Evolutionary conservation across 2,797 vertebrate species (phyloP).

Genomic region (Helarctos malayanus): DNA sequence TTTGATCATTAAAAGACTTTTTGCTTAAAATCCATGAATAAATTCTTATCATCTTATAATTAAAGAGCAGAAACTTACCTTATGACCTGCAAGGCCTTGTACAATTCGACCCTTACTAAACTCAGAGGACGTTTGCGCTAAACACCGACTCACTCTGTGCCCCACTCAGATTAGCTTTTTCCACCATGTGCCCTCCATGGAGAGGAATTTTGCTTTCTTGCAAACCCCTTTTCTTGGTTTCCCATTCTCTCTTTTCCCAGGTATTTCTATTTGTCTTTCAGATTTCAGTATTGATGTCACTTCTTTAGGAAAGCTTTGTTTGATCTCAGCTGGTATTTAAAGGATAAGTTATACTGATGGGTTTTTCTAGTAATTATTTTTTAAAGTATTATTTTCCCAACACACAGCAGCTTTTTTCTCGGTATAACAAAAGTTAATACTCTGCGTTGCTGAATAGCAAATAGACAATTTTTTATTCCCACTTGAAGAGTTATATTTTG

Average conservation of each 20-base stretch:
- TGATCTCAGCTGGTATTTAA: constrained; percentile 78
- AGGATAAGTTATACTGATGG: constrained; percentile 78
- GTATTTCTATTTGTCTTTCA: background rate
- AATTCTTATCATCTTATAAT: background rate
- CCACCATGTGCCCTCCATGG: background rate
- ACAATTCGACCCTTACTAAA: background rate
- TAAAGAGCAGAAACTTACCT: background rate
- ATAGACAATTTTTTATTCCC: constrained; percentile 92
- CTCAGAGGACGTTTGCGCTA: background rate
- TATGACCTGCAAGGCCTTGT: background rate
- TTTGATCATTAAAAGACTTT: background rate
- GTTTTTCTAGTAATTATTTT: constrained; percentile 84
- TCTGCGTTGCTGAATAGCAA: constrained; percentile 90
- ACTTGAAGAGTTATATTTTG: constrained; percentile 93
- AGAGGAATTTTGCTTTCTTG: background rate
- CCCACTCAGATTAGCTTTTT: background rate
- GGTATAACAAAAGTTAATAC: constrained; percentile 84
- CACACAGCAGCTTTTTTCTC: constrained; percentile 84
- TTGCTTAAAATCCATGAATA: background rate
- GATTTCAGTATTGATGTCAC: background rate
- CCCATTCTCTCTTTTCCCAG: background rate
- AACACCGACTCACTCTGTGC: background rate
- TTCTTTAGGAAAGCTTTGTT: background rate
- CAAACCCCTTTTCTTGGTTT: background rate
- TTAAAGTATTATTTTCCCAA: constrained; percentile 85